Evolutionary conservation across 2,888 invertebrate species (phyloP), one percentile per base, ranked within the genome.

Genomic region (Graphium colonna): DNA sequence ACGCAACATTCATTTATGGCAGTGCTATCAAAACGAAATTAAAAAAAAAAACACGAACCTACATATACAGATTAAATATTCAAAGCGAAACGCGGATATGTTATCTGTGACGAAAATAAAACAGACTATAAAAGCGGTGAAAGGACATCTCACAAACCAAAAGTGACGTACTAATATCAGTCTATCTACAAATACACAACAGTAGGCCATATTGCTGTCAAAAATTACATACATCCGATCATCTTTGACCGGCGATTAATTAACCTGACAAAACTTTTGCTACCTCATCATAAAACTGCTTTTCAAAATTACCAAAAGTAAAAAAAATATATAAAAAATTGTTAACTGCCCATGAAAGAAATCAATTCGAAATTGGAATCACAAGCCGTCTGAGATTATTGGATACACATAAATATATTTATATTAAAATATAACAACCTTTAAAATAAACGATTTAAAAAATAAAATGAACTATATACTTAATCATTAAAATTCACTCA

Each of bases 171-270:
- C 68, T 70, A 71, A 46, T 60, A 63, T 76, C 79, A 79, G 75
- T 80, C 77, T 77, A 75, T 73, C 60, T 67, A 66, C 59, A 68
- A 75, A 71, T 69, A 74, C 73, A 75, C 76, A 36, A 76, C 64
- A 68, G 69, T 80, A 81, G 81, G 81, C 79, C 81, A 62, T 70
- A 62, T n/a, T 58, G 63, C 67, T 69, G 49, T 3, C 36, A 36
- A n/a, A 36, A 36, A 36, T n/a, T 36, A 21, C 5, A 21, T 16
- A 31, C 16, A 7, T 17, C 5, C 31, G 10, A 44, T 44, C 26
- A 28, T 31, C 13, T 43, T 1, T 31, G 17, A 44, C 21, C 3
- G 10, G 38, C 13, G 36, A 12, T 7, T 31, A 31, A 31, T 7
- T 9, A 31, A 31, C 21, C 21, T 21, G 31, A 7, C 31, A 7